A percentile compares a stretch with the other conserved stretches of the same genome.
phyloP scores from a whole-genome alignment of 1,140 invertebrate species.

The Ceratosolen solmsi region DNA sequence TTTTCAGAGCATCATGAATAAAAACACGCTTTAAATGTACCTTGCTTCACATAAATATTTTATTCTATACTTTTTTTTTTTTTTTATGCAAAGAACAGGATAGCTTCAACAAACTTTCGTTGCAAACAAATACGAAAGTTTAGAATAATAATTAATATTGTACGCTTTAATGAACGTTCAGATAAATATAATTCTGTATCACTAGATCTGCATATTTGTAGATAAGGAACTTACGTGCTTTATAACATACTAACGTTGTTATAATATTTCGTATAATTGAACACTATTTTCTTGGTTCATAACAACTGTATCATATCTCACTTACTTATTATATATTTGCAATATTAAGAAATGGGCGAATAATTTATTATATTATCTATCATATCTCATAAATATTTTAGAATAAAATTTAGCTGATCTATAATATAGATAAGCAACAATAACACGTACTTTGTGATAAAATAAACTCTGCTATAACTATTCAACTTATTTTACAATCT shows the following conservation, averaged over 20 bases:
- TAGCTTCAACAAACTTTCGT: background rate
- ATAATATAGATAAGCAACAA: background rate
- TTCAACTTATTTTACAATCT: conserved; percentile 9
- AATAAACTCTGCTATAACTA: conserved; percentile 7
- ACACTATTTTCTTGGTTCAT: conserved; percentile 5
- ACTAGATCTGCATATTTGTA: background rate
- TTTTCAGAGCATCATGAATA: conserved; percentile 34
- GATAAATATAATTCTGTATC: background rate
- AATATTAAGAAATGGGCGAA: no score
- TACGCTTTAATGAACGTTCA: background rate
- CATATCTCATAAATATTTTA: background rate
- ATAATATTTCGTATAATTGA: conserved; percentile 12
- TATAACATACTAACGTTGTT: conserved; percentile 27
- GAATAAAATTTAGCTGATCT: background rate
- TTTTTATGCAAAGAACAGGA: conserved; percentile 20
- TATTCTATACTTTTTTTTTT: conserved; percentile 38
- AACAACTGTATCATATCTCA: background rate
- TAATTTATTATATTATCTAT: background rate
- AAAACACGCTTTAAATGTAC: conserved; percentile 34
- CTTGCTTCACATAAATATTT: conserved; percentile 42
- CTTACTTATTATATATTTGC: background rate
- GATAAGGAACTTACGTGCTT: conserved; percentile 34
- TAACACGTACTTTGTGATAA: background rate
- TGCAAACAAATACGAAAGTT: conserved; percentile 9
- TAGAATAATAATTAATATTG: background rate